Conservation (phyloP, 2,113 vertebrate genomes). For the Osmerus eperlanus region DNA sequence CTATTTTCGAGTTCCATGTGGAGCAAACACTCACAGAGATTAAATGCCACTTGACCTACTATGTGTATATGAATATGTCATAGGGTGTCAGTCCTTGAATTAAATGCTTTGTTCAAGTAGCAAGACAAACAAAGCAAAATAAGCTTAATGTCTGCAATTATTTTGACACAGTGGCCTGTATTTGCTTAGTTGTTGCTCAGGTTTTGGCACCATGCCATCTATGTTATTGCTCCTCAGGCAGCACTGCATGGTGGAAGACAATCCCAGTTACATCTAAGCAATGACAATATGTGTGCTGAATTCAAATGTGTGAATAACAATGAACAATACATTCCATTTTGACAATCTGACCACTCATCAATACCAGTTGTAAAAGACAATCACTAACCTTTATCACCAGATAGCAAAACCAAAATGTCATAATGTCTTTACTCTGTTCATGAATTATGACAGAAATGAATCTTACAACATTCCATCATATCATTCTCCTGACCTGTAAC, state of each 20-base stretch:
- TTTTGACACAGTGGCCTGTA: background rate
- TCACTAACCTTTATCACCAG: too few relatives aligned
- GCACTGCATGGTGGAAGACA: background rate
- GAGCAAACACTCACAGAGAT: background rate
- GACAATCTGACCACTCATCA: background rate
- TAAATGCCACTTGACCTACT: slow-evolving; percentile 4
- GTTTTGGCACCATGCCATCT: background rate
- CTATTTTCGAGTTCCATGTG: background rate
- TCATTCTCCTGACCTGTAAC: too few relatives aligned
- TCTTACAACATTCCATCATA: too few relatives aligned
- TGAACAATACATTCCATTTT: background rate
- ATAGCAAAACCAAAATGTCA: too few relatives aligned
- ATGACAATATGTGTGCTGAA: background rate
- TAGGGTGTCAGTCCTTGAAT: background rate
- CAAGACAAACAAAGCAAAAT: background rate
- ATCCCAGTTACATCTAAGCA: background rate
- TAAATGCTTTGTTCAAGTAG: slow-evolving; percentile 1
- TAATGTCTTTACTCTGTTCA: background rate
- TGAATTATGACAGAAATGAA: background rate
- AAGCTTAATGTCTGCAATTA: background rate
- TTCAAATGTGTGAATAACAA: background rate
- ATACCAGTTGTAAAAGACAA: too few relatives aligned
- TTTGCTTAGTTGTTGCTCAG: background rate
- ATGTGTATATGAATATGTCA: slow-evolving; percentile 1
- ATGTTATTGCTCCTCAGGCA: background rate